Base-by-base conservation (phyloP, 2,113 vertebrate genomes). In the Sialia sialis region DNA sequence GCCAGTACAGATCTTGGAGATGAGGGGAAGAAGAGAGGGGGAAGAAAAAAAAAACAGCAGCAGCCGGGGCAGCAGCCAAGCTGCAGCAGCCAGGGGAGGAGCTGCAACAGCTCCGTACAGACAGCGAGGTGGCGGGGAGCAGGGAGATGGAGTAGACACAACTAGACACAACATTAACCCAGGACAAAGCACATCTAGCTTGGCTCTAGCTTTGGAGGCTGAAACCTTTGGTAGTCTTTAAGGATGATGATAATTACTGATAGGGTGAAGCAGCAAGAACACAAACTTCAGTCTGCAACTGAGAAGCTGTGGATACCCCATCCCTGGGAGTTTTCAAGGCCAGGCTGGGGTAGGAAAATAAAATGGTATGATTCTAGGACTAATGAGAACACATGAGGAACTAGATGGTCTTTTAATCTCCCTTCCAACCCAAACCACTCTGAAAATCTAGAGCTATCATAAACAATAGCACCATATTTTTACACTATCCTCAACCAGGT, bases 401-500 rank as follows among this genome's bases (percentile, higher is more conserved):
- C 11, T 8, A 60, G 38, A 17, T 25, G 32, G 18, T 54, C 29
- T 75, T 60, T 38, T 46, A 30, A 46, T 8, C 54, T 60, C 13
- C 21, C 77, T 81, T 81, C 44, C 29, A 60, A 60, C 6, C 11
- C 16, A 75, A 68, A 60, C 34, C 16, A 54, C 20, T 34, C 30
- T 30, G 60, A 68, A 60, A 59, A 19, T 69, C 29, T 16, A 32
- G 16, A 32, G 7, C 38, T 41, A 11, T 17, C 39, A 34, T 7
- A 44, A 64, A 48, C 4, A 5, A 20, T 0, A 88, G 34, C 22
- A 34, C 19, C 22, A 1, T 30, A 8, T 25, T 39, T 54, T 64
- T 39, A 43, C 21, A 51, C 34, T 54, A 4, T 13, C 18, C 10
- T 56, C 41, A 62, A 9, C 30, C 21, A 29, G 0, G 0, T 7